These are phyloP conservation scores for Orius insidiosus DNA, from an alignment of 1,140 invertebrate species.

Conservation along the genomic window DNA sequence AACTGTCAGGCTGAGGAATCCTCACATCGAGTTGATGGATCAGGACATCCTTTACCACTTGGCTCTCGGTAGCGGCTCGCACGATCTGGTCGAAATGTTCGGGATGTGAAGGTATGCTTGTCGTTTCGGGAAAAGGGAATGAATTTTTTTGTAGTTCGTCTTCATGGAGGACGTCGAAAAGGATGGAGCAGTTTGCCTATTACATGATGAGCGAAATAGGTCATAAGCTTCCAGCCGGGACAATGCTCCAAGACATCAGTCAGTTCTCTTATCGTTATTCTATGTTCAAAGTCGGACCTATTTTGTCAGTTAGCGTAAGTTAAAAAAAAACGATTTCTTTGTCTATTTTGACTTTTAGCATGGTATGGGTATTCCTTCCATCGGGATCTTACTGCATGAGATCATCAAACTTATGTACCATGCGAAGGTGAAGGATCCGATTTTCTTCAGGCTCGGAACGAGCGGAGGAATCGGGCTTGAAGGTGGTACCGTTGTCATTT, in stretches of 20 bases:
- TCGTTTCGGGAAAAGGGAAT: slow-evolving; percentile 4
- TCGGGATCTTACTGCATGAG: slow-evolving; percentile 83
- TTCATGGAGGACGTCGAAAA: slow-evolving; percentile 93
- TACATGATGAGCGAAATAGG: slow-evolving; percentile 82
- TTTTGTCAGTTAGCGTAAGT: slow-evolving; percentile 81
- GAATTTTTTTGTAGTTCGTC: slow-evolving; percentile 58
- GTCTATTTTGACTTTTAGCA: slow-evolving; percentile 38
- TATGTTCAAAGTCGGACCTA: slow-evolving; percentile 95
- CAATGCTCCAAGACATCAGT: slow-evolving; percentile 73
- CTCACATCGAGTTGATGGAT: slow-evolving; percentile 77
- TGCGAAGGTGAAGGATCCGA: slow-evolving; percentile 67
- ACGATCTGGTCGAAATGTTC: slow-evolving; percentile 91
- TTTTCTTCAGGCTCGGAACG: slow-evolving; percentile 84
- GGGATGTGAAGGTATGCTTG: slow-evolving; percentile 75
- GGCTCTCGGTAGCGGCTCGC: slow-evolving; percentile 72
- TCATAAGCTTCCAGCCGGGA: slow-evolving; percentile 73
- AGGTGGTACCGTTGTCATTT: slow-evolving; percentile 73
- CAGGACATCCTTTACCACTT: slow-evolving; percentile 91
- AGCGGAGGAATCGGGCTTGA: slow-evolving; percentile 83
- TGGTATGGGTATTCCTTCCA: slow-evolving; percentile 85
- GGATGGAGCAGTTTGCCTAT: slow-evolving; percentile 86
- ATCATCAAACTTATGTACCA: slow-evolving; percentile 87
- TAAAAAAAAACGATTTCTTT: slow-evolving; percentile 1
- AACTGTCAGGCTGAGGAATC: slow-evolving; percentile 63
- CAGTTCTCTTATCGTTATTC: slow-evolving; percentile 79